A percentile compares a stretch with the other conserved stretches of the same genome.
phyloP scores from a whole-genome alignment of 2,797 vertebrate genomes.

The Pogonophryne albipinna region DNA sequence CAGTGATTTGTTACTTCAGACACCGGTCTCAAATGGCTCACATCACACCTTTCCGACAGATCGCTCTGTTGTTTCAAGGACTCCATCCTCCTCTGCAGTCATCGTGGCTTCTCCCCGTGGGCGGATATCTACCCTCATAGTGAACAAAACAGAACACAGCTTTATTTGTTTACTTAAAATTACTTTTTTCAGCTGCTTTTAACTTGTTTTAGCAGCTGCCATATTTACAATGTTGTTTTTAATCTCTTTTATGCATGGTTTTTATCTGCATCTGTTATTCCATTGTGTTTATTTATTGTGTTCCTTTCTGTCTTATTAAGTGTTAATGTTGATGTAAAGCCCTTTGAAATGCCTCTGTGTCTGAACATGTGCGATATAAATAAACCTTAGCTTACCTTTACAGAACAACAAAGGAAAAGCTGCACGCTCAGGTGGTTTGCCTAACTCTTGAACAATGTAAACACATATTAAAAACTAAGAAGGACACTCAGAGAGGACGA shows the following conservation, averaged over 20 bases:
- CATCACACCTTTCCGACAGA: constrained; percentile 46
- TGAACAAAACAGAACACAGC: constrained; percentile 7
- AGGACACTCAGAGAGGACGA: too few species aligned
- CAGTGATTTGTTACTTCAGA: constrained; percentile 54
- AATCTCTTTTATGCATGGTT: too few species aligned
- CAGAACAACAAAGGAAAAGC: background rate
- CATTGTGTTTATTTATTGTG: too few species aligned
- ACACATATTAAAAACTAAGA: background rate
- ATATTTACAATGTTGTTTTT: too few species aligned
- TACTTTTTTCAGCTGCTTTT: too few species aligned
- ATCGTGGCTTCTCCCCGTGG: constrained; percentile 11
- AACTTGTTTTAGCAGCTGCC: too few species aligned
- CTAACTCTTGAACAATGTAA: accelerated
- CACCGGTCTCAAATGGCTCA: constrained; percentile 33
- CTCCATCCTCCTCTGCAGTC: constrained; percentile 43
- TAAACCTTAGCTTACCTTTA: background rate
- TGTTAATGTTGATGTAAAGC: too few species aligned
- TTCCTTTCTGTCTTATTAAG: too few species aligned
- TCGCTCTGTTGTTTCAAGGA: constrained; percentile 39
- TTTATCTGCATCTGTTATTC: too few species aligned
- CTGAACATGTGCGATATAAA: too few species aligned
- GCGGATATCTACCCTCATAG: background rate
- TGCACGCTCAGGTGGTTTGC: background rate
- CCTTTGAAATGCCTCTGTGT: too few species aligned
- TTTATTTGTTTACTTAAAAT: background rate